phyloP scores from a whole-genome alignment of 2,797 vertebrate genomes.

The Sebastolobus altivelis region DNA sequence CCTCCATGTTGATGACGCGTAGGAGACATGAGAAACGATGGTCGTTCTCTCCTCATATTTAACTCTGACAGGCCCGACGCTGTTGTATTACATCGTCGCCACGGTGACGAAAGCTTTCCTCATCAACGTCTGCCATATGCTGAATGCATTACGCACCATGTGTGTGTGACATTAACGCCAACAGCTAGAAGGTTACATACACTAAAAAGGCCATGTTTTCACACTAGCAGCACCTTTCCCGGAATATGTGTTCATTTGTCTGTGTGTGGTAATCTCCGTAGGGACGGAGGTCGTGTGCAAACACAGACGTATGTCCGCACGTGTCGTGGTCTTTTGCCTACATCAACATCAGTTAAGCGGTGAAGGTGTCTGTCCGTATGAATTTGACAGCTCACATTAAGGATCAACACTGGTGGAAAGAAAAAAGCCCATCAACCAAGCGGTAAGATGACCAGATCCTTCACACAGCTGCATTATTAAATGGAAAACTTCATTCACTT shows the following conservation, averaged over 20 bases:
- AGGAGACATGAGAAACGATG: constrained; percentile 43
- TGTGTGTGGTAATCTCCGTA: constrained; percentile 55
- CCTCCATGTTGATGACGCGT: constrained; percentile 47
- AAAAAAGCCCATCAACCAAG: constrained; percentile 42
- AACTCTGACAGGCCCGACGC: constrained; percentile 47
- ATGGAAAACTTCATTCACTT: constrained; percentile 49
- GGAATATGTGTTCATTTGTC: constrained; percentile 72
- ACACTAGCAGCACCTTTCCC: constrained; percentile 73
- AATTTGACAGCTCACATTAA: constrained; percentile 60
- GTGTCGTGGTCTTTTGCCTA: constrained; percentile 64
- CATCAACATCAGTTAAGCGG: constrained; percentile 63
- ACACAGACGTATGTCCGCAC: constrained; percentile 60
- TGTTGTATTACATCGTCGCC: constrained; percentile 40
- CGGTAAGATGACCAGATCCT: constrained; percentile 18
- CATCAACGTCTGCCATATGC: constrained; percentile 76
- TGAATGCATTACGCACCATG: constrained; percentile 66
- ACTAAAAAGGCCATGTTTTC: constrained; percentile 75
- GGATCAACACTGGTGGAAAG: constrained; percentile 47
- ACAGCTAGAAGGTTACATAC: constrained; percentile 76
- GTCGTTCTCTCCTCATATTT: constrained; percentile 69
- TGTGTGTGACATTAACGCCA: constrained; percentile 71
- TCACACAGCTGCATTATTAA: constrained; percentile 22
- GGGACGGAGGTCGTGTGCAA: constrained; percentile 66
- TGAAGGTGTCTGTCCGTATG: constrained; percentile 65
- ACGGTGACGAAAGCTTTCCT: constrained; percentile 77